A percentile compares a stretch with the other conserved stretches of the same genome.
phyloP scores from a whole-genome alignment of 2,888 invertebrate species.

The Gymnosoma rotundatum region DNA sequence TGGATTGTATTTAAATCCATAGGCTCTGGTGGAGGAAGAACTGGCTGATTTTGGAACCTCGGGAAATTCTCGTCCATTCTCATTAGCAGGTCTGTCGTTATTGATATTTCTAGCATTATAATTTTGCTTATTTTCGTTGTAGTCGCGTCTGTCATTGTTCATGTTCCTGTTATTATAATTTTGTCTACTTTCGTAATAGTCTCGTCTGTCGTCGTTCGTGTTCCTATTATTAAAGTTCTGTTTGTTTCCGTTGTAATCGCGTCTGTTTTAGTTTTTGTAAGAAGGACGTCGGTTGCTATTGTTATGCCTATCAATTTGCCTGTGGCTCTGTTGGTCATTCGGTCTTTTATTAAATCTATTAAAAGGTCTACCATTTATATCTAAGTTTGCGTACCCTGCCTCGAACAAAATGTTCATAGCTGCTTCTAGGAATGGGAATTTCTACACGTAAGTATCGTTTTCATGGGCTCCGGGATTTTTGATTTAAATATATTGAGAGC shows the following conservation, averaged over 20 bases:
- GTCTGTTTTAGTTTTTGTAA: not conserved
- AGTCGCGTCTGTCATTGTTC: conserved; percentile 28
- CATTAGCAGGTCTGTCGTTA: not conserved
- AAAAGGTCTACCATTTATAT: conserved; percentile 58
- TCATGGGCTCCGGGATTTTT: conserved; percentile 2
- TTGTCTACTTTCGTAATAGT: conserved; percentile 3
- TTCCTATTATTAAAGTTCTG: conserved; percentile 5
- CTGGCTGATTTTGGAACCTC: conserved; percentile 22
- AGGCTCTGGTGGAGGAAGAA: conserved; percentile 31
- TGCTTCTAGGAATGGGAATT: conserved; percentile 3
- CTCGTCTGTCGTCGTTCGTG: not conserved
- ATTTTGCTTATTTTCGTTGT: conserved; percentile 16
- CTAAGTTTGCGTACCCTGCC: conserved; percentile 13
- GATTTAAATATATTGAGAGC: conserved; percentile 53
- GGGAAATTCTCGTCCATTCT: conserved; percentile 25
- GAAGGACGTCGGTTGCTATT: conserved; percentile 13
- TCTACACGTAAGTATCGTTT: conserved; percentile 8
- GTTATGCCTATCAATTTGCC: conserved; percentile 8
- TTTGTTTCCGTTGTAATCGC: not conserved
- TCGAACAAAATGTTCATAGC: conserved; percentile 23
- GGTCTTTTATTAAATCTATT: conserved; percentile 55
- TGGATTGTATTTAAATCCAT: conserved; percentile 55
- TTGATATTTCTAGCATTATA: not conserved
- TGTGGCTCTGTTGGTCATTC: conserved; percentile 2
- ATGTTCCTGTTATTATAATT: conserved; percentile 3